Evolutionary conservation across 2,113 vertebrate species (phyloP).

Genomic region (Nannospalax galili): DNA sequence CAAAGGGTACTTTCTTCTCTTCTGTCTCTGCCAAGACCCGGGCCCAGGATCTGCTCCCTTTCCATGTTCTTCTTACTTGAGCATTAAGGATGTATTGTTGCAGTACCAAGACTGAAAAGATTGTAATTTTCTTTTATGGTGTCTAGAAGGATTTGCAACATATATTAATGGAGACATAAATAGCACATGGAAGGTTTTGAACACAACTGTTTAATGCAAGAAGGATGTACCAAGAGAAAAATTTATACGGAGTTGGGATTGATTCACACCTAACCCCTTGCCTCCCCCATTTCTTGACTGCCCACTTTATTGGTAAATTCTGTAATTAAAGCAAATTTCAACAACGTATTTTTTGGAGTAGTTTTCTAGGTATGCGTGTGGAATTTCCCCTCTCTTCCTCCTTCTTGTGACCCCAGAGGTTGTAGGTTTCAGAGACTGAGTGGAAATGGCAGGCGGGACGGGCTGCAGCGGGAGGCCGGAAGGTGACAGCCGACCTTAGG

Average conservation of each 20-base stretch:
- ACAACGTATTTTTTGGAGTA: slow-evolving; percentile 62
- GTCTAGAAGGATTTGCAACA: slow-evolving; percentile 88
- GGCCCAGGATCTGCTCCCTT: slow-evolving; percentile 1
- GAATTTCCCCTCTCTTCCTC: neutral
- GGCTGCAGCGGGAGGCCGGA: slow-evolving; percentile 66
- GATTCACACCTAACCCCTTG: slow-evolving; percentile 84
- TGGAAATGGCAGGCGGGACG: slow-evolving; percentile 74
- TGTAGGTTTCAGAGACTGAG: slow-evolving; percentile 48
- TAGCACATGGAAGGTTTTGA: slow-evolving; percentile 85
- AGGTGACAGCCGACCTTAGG: slow-evolving; percentile 65
- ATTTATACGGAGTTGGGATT: slow-evolving; percentile 80
- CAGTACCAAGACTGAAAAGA: slow-evolving; percentile 81
- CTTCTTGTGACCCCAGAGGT: slow-evolving; percentile 53
- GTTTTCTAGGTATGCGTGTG: slow-evolving; percentile 47
- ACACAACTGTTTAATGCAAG: slow-evolving; percentile 86
- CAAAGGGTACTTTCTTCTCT: neutral
- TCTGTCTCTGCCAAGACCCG: neutral
- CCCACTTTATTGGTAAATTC: slow-evolving; percentile 79
- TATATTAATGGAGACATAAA: slow-evolving; percentile 88
- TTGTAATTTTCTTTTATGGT: slow-evolving; percentile 87
- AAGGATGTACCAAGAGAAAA: slow-evolving; percentile 84
- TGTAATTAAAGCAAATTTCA: slow-evolving; percentile 83
- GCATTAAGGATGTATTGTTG: slow-evolving; percentile 81
- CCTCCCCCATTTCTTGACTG: slow-evolving; percentile 76
- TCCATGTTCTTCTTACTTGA: slow-evolving; percentile 76